Percentiles rank a stretch among this genome's conserved stretches.
Conservation (phyloP, 2,888 invertebrate species). For the Conus canariensis region DNA sequence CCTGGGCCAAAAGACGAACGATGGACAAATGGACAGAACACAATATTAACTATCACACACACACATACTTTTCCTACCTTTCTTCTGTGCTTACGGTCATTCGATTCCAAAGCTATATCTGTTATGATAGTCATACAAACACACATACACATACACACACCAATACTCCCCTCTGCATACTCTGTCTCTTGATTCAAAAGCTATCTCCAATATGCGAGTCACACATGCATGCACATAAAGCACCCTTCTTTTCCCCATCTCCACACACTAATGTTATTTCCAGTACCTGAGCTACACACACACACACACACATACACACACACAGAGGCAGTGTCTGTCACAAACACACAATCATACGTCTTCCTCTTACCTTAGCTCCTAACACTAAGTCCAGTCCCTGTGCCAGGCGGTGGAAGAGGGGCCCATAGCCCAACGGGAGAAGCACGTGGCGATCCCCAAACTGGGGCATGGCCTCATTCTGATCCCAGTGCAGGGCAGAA, state of each 20-base stretch:
- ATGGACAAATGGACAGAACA: too few species aligned
- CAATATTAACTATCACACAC: too few species aligned
- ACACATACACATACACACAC: constrained; percentile 12
- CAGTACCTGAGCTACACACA: too few species aligned
- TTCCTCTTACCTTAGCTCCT: constrained; percentile 67
- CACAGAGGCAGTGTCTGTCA: too few species aligned
- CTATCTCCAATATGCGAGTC: not conserved
- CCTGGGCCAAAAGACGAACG: too few species aligned
- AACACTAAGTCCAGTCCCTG: constrained; percentile 76
- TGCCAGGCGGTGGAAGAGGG: constrained; percentile 74
- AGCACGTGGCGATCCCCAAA: constrained; percentile 79
- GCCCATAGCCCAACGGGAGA: constrained; percentile 76
- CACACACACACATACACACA: too few species aligned
- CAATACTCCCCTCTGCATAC: not conserved
- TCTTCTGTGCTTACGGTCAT: too few species aligned
- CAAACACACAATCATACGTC: too few species aligned
- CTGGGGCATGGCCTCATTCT: constrained; percentile 80
- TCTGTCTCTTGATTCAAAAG: not conserved
- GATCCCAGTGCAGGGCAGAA: constrained; percentile 80
- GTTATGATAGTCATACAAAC: not conserved
- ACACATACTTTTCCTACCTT: too few species aligned
- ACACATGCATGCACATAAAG: too few species aligned
- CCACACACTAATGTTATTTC: too few species aligned
- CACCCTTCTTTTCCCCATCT: too few species aligned
- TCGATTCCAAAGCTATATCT: not conserved